Evolutionary conservation across 2,113 vertebrate species (phyloP), one percentile per base, ranked within the genome.

Genomic region (Mirounga angustirostris): DNA sequence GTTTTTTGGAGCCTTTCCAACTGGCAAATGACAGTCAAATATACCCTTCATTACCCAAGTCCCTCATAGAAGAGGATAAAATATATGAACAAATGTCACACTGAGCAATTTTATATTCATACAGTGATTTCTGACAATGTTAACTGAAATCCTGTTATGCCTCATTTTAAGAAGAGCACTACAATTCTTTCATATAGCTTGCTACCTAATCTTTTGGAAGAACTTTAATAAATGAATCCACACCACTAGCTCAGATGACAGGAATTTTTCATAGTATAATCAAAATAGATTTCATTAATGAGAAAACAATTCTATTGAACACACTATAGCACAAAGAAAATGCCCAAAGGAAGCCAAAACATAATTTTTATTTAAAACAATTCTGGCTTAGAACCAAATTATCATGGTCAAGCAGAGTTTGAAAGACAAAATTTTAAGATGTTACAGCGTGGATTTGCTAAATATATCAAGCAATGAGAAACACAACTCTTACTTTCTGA

Each of bases 1-100:
- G 97, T 80, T 86, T 96, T n/a, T n/a, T 98, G 98, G 98, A 98
- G 95, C 80, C 80, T 90, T 88, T 97, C 98, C 98, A 99, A 97
- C 88, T 98, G 98, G 98, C 98, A 98, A 94, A 88, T 8, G 89
- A 82, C 97, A 98, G 93, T 96, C 97, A 96, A 95, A 98, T 97
- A 97, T 86, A 97, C 89, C 98, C 98, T 98, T 98, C 98, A 97
- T 98, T 98, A 98, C 98, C 95, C 97, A 65, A 93, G 92, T 79
- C 97, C 96, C 98, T 80, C 97, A 96, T 22, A 1, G 5, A 94
- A 97, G 43, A 86, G 83, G 74, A 97, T 94, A 98, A 98, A 98
- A 98, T 95, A 97, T 84, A 97, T 69, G 97, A 97, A 89, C 89
- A 97, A 98, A 97, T 92, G 91, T 92, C 97, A 97, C 89, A 97